phyloP scores from a whole-genome alignment of 2,113 vertebrate species.

The Rutilus rutilus region DNA sequence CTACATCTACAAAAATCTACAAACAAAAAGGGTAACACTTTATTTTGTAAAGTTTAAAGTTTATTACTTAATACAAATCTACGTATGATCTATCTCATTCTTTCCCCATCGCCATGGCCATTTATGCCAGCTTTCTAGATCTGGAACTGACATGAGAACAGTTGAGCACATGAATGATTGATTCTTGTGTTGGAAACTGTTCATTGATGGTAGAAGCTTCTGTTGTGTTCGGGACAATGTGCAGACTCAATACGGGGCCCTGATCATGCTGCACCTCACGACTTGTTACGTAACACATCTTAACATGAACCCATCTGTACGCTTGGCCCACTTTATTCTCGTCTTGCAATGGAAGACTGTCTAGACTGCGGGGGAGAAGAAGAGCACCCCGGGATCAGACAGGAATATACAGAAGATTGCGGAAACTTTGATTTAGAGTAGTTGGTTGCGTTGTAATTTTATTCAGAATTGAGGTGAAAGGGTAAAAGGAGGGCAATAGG shows the following conservation, averaged over 20 bases:
- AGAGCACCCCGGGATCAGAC: background rate
- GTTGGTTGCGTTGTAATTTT: background rate
- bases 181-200: background rate
- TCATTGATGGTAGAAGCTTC: constrained; percentile 14
- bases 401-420: background rate
- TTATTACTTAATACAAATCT: too few species aligned
- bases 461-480: background rate
- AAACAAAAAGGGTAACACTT: background rate
- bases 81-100: too few species aligned
- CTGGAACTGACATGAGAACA: background rate
- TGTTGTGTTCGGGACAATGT: background rate
- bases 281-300: background rate
- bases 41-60: too few species aligned
- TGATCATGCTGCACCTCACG: background rate
- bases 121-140: background rate
- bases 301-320: background rate
- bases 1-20: background rate
- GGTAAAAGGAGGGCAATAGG: background rate
- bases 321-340: background rate
- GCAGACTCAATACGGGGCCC: background rate
- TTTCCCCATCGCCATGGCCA: too few species aligned
- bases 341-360: background rate
- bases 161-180: background rate
- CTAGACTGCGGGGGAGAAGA: background rate
- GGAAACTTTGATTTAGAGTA: background rate